Conservation (phyloP, 2,888 invertebrate species). For the Thumatha senex region DNA sequence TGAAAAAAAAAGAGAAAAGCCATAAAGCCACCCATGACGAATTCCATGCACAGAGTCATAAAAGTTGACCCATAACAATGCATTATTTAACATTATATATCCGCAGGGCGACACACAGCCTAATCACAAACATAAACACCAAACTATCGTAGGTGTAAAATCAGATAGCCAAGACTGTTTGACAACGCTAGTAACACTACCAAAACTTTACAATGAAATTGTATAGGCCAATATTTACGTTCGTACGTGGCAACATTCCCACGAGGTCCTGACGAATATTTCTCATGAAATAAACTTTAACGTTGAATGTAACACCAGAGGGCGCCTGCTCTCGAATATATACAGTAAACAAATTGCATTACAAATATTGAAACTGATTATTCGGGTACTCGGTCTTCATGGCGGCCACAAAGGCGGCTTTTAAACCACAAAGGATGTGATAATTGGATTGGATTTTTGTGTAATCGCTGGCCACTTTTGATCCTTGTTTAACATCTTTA, state of each 20-base stretch:
- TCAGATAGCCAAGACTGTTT: slow-evolving; percentile 63
- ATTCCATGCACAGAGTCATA: slow-evolving; percentile 67
- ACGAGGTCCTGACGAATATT: slow-evolving; percentile 74
- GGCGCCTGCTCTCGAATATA: slow-evolving; percentile 58
- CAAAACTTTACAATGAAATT: slow-evolving; percentile 67
- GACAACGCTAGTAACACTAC: slow-evolving; percentile 55
- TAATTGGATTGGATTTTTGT: slow-evolving; percentile 77
- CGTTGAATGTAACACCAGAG: slow-evolving; percentile 62
- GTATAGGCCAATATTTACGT: slow-evolving; percentile 71
- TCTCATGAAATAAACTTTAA: slow-evolving; percentile 66
- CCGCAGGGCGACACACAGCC: slow-evolving; percentile 74
- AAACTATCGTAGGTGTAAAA: slow-evolving; percentile 76
- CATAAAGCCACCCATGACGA: slow-evolving; percentile 76
- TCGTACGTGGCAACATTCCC: slow-evolving; percentile 68
- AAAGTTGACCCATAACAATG: slow-evolving; percentile 78
- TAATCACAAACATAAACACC: slow-evolving; percentile 77
- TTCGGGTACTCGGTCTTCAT: slow-evolving; percentile 53
- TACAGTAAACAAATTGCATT: slow-evolving; percentile 69
- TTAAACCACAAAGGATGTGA: slow-evolving; percentile 74
- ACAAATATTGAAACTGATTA: slow-evolving; percentile 77
- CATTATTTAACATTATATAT: slow-evolving; percentile 82
- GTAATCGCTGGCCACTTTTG: slow-evolving; percentile 66
- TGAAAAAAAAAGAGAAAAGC: slow-evolving; percentile 40
- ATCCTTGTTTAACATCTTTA: slow-evolving; percentile 64
- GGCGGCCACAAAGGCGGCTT: slow-evolving; percentile 69